phyloP scores from a whole-genome alignment of 2,888 invertebrate species.

The Nomada hirtipes region DNA sequence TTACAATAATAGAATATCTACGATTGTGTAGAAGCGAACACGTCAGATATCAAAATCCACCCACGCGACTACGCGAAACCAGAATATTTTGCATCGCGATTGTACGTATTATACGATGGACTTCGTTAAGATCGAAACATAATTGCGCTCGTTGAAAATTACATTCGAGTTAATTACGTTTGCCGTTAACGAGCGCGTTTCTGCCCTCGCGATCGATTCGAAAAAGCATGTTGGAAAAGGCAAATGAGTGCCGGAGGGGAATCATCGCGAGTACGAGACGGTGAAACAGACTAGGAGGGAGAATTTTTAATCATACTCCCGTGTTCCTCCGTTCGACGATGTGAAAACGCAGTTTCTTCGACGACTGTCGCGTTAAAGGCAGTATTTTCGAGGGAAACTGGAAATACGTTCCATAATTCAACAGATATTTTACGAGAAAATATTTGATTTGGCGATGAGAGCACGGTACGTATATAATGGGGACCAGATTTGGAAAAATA shows the following conservation, averaged over 20 bases:
- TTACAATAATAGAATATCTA: no score
- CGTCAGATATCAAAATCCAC: background rate
- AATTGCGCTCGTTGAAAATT: constrained; percentile 28
- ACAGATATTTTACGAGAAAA: no score
- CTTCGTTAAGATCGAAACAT: constrained; percentile 1
- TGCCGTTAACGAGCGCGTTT: constrained; percentile 7
- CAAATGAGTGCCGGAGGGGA: background rate
- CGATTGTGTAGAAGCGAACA: no score
- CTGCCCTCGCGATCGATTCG: background rate
- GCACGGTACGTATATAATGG: no score
- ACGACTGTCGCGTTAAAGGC: background rate
- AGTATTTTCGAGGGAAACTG: background rate
- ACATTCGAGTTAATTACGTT: background rate
- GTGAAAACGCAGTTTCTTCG: background rate
- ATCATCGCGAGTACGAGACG: background rate
- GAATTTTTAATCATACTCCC: background rate
- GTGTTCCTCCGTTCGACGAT: background rate
- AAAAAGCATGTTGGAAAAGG: background rate
- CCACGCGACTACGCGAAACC: background rate
- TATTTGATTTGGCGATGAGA: no score
- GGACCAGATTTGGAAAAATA: no score
- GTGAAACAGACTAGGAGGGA: background rate
- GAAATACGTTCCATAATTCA: background rate
- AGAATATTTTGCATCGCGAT: constrained; percentile 11
- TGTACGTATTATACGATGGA: background rate